These are phyloP conservation scores for Microplitis mediator DNA, from an alignment of 1,140 invertebrate genomes.

Conservation along the genomic window DNA sequence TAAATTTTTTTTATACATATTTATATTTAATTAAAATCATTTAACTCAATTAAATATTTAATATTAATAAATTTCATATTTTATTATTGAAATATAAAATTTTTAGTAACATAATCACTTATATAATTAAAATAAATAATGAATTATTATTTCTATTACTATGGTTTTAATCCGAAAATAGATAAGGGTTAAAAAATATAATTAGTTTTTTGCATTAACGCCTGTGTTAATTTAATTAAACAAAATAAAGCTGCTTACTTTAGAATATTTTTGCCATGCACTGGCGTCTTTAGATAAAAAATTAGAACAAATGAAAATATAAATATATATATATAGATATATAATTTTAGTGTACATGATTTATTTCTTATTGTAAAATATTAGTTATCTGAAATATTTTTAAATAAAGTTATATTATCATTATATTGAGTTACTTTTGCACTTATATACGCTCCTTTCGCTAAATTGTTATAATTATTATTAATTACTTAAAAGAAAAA, in stretches of 20 bases:
- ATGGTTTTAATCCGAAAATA: background rate
- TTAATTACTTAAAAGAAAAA: conserved; percentile 31
- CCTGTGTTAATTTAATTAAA: conserved; percentile 16
- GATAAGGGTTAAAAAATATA: background rate
- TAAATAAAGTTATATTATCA: conserved; percentile 36
- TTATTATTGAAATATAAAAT: background rate
- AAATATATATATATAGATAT: conserved; percentile 21
- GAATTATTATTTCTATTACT: background rate
- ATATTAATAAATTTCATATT: background rate
- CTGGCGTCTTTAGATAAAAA: conserved; percentile 23
- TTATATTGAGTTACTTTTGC: conserved; percentile 30
- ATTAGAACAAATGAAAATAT: conserved; percentile 32
- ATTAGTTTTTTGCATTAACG: conserved; percentile 14
- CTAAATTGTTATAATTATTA: conserved; percentile 24
- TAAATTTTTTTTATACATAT: background rate
- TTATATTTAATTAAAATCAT: background rate
- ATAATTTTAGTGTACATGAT: conserved; percentile 48
- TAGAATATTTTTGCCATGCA: conserved; percentile 30
- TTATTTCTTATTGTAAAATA: conserved; percentile 55
- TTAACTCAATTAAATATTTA: no score
- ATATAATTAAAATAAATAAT: background rate
- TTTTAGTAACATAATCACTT: background rate
- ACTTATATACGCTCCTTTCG: conserved; percentile 21
- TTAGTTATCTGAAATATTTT: conserved; percentile 40
- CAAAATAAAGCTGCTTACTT: conserved; percentile 20